Conservation (phyloP, 2,797 vertebrate genomes). For the Phylloscopus collybita region DNA sequence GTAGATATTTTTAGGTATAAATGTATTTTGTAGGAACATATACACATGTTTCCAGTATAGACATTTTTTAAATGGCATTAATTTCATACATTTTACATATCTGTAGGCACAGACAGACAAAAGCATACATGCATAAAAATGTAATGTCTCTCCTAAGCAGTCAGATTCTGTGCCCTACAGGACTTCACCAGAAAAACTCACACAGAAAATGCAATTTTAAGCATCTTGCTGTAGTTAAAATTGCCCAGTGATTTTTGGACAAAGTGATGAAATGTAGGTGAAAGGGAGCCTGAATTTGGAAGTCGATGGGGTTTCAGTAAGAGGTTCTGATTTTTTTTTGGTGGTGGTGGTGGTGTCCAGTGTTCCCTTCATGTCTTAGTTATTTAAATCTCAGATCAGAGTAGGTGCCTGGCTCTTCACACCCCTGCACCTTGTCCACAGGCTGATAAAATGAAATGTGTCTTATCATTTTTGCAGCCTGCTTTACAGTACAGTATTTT, state of each 20-base stretch:
- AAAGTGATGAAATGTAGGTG: background rate
- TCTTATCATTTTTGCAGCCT: constrained; percentile 54
- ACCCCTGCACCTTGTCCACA: background rate
- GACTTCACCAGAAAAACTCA: background rate
- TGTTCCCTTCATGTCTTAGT: background rate
- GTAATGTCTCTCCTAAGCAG: background rate
- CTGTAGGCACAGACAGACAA: background rate
- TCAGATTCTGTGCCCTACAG: background rate
- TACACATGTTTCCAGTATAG: background rate
- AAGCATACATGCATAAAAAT: background rate
- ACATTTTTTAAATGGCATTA: background rate
- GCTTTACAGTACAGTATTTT: constrained; percentile 21
- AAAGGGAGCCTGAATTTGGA: background rate
- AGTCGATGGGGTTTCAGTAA: background rate
- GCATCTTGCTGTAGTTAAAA: constrained; percentile 23
- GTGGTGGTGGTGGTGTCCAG: background rate
- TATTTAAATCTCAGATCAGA: constrained; percentile 42
- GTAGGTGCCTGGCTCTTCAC: background rate
- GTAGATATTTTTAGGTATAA: background rate
- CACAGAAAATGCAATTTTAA: background rate
- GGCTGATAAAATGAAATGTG: constrained; percentile 55
- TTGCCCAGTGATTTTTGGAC: background rate
- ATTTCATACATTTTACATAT: background rate
- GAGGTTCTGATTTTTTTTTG: background rate
- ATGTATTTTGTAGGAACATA: background rate